Evolutionary conservation across 2,888 invertebrate genomes (phyloP).

Genomic region (Drosophila suboccidentalis): DNA sequence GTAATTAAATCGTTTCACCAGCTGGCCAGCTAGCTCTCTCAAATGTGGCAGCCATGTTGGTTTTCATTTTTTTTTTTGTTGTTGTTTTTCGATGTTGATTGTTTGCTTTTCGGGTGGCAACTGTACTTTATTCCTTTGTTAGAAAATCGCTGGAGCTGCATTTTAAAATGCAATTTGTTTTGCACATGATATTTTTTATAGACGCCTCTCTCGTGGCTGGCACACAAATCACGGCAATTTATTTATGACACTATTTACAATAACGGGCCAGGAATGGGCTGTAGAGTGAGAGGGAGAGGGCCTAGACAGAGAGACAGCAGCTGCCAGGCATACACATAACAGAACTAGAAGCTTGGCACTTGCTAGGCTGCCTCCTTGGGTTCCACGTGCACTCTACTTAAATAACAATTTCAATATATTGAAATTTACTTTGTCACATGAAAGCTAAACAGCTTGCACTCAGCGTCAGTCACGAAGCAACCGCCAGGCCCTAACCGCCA

Average conservation of each 20-base stretch:
- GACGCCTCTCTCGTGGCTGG: conserved; percentile 44
- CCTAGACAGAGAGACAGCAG: conserved; percentile 46
- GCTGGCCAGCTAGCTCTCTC: conserved; percentile 45
- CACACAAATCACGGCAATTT: conserved; percentile 77
- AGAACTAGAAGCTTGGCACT: conserved; percentile 21
- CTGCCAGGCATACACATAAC: conserved; percentile 51
- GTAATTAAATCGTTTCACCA: conserved; percentile 82
- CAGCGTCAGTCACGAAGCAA: conserved; percentile 69
- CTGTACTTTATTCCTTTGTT: conserved; percentile 51
- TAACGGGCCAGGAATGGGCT: conserved; percentile 35
- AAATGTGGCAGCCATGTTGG: conserved; percentile 47
- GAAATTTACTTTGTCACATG: conserved; percentile 82
- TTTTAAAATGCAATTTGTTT: conserved; percentile 74
- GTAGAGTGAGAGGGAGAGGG: neutral
- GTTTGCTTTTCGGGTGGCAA: conserved; percentile 15
- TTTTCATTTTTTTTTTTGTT: conserved; percentile 23
- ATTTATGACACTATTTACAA: conserved; percentile 80
- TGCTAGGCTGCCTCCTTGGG: conserved; percentile 25
- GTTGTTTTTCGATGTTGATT: neutral
- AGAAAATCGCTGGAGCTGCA: conserved; percentile 69
- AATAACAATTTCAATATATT: conserved; percentile 82
- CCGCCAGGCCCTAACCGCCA: conserved; percentile 7
- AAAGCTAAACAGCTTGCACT: conserved; percentile 79
- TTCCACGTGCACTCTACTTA: conserved; percentile 75
- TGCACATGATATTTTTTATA: conserved; percentile 56